phyloP scores from a whole-genome alignment of 2,113 vertebrate genomes.

The Chaenocephalus aceratus region DNA sequence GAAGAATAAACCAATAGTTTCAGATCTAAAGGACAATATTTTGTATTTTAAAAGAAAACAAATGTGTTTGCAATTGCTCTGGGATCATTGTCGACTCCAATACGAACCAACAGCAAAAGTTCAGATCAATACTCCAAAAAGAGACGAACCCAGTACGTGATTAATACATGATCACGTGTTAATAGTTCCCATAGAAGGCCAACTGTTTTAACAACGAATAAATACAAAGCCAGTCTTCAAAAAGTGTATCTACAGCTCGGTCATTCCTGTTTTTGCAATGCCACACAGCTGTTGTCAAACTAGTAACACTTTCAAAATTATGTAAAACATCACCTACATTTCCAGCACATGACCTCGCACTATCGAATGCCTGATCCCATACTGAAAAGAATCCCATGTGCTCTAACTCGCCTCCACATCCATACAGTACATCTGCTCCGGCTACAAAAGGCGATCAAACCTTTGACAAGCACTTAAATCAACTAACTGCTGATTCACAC shows the following conservation, averaged over 20 bases:
- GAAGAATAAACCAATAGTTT: background rate
- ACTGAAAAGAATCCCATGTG: constrained; percentile 52
- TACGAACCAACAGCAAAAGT: background rate
- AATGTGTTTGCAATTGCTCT: background rate
- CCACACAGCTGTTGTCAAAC: constrained; percentile 47
- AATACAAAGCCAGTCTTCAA: background rate
- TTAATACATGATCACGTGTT: background rate
- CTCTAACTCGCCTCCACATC: constrained; percentile 48
- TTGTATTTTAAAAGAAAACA: background rate
- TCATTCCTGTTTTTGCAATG: constrained; percentile 33
- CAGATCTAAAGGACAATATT: constrained; percentile 1
- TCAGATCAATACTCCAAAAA: background rate
- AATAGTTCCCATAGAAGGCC: constrained; percentile 20
- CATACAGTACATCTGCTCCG: background rate
- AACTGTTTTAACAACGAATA: background rate
- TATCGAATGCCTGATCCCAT: constrained; percentile 59
- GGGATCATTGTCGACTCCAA: background rate
- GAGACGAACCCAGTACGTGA: background rate
- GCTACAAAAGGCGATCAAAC: background rate
- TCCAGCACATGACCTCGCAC: constrained; percentile 62
- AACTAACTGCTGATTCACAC: constrained; percentile 12
- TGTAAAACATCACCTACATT: constrained; percentile 76
- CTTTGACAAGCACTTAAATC: background rate
- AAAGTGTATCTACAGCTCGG: constrained; percentile 19
- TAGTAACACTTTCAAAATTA: constrained; percentile 71